Evolutionary conservation across 2,797 vertebrate genomes (phyloP).

Genomic region (Siniperca obscura): DNA sequence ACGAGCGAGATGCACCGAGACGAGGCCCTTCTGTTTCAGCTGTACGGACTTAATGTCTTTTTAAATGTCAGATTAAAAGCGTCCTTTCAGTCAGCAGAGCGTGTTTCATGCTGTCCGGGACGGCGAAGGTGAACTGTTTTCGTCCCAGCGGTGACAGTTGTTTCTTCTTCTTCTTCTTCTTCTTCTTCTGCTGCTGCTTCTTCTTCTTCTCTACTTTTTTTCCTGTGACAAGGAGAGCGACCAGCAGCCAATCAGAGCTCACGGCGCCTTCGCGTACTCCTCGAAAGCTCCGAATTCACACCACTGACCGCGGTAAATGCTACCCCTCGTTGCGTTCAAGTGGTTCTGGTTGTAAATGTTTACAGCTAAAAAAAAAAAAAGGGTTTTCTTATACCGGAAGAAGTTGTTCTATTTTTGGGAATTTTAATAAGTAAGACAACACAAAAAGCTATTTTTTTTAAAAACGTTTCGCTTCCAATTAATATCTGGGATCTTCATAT

Average conservation of each 20-base stretch:
- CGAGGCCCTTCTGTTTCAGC: not conserved
- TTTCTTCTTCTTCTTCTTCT: not conserved
- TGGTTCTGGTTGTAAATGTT: fast-evolving
- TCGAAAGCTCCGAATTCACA: not conserved
- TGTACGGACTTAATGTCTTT: not conserved
- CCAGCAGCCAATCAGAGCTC: constrained; percentile 65
- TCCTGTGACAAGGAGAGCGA: constrained; percentile 5
- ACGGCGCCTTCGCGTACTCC: not conserved
- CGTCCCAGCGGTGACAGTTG: not conserved
- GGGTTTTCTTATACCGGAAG: too few species aligned
- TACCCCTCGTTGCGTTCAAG: not conserved
- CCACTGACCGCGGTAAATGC: fast-evolving
- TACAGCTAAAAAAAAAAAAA: too few species aligned
- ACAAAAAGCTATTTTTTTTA: too few species aligned
- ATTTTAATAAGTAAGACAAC: not conserved
- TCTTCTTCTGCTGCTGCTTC: not conserved
- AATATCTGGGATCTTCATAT: not conserved
- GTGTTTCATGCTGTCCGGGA: not conserved
- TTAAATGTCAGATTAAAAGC: not conserved
- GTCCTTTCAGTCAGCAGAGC: not conserved
- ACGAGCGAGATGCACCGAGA: not conserved
- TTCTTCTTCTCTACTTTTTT: not conserved
- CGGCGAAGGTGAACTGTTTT: not conserved
- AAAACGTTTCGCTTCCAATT: too few species aligned
- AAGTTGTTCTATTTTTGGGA: not conserved